Conservation (phyloP, 2,888 invertebrate species). For the Druceiella hillmani region DNA sequence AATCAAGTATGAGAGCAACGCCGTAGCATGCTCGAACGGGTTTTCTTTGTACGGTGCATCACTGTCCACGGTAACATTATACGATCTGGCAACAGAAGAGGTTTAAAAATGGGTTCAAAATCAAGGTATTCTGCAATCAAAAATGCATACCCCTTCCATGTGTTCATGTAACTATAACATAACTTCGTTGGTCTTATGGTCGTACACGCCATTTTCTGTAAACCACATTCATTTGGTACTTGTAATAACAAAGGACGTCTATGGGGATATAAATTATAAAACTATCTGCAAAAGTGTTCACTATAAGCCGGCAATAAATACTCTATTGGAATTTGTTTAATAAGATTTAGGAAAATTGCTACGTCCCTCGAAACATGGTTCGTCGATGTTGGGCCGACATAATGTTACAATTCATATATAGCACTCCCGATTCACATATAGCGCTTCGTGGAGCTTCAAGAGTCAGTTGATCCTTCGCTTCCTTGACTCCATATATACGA, state of each 20-base stretch:
- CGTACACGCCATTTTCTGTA: too few relatives aligned
- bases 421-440: conserved; percentile 56
- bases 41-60: conserved; percentile 66
- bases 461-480: conserved; percentile 39
- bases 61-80: conserved; percentile 72
- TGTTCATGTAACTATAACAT: too few relatives aligned
- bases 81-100: conserved; percentile 59
- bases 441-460: conserved; percentile 52
- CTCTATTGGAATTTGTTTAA: conserved; percentile 61
- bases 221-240: conserved; percentile 69
- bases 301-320: conserved; percentile 64
- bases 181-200: too few relatives aligned
- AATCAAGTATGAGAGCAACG: conserved; percentile 75
- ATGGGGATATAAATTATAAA: conserved; percentile 49
- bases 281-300: conserved; percentile 74
- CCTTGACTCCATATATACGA: conserved; percentile 36
- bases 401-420: conserved; percentile 55
- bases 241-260: conserved; percentile 65
- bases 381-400: conserved; percentile 56
- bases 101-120: too few relatives aligned
- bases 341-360: conserved; percentile 61
- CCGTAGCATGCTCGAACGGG: conserved; percentile 76
- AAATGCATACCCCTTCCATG: too few relatives aligned
- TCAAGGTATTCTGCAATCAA: too few relatives aligned
- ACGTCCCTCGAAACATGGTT: conserved; percentile 52